Evolutionary conservation across 1,140 invertebrate genomes (phyloP).

Genomic region (Leptinotarsa undecemlineata): DNA sequence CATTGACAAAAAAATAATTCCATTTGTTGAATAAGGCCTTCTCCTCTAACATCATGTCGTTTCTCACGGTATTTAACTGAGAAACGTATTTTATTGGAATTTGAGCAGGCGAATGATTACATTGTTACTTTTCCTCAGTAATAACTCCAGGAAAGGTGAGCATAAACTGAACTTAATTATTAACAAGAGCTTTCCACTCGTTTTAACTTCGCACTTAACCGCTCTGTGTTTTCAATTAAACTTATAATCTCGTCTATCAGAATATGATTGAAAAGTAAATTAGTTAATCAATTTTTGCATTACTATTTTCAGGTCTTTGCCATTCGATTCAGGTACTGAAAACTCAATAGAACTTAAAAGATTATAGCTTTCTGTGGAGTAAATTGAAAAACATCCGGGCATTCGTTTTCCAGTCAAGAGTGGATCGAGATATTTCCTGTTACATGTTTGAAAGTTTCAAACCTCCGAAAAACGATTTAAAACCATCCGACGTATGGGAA

Average conservation of each 20-base stretch:
- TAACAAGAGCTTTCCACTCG: not conserved
- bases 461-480: too few relatives aligned
- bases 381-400: too few relatives aligned
- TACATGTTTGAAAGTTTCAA: too few relatives aligned
- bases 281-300: not conserved
- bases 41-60: not conserved
- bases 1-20: not conserved
- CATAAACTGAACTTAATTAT: not conserved
- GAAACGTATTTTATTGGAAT: not conserved
- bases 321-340: not conserved
- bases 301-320: not conserved
- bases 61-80: not conserved
- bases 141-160: not conserved
- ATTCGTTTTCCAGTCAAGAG: too few relatives aligned
- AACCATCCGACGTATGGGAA: too few relatives aligned
- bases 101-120: not conserved
- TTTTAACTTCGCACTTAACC: not conserved
- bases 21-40: not conserved
- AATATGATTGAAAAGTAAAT: not conserved
- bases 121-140: not conserved
- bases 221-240: not conserved
- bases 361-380: not conserved
- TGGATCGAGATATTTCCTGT: too few relatives aligned
- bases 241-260: slow-evolving; percentile 2
- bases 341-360: not conserved